Evolutionary conservation across 2,113 vertebrate genomes (phyloP).

Genomic region (Ginglymostoma cirratum): DNA sequence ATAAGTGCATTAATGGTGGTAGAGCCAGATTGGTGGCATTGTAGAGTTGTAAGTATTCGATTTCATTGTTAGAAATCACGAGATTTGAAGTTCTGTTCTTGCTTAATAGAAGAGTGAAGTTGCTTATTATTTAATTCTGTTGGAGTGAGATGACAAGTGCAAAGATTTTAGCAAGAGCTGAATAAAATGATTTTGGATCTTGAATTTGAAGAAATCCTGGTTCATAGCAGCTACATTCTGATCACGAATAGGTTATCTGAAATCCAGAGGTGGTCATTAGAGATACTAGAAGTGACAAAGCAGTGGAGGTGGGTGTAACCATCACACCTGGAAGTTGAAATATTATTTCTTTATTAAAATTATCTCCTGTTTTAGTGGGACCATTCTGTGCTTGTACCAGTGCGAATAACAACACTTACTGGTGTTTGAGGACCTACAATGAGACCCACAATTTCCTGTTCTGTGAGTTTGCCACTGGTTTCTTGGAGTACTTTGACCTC

Average conservation of each 20-base stretch:
- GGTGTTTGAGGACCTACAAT: constrained; percentile 93
- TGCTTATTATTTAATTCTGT: background rate
- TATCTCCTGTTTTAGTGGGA: constrained; percentile 66
- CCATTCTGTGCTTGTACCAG: constrained; percentile 97
- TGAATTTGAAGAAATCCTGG: background rate
- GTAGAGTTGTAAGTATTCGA: background rate
- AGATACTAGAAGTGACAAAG: background rate
- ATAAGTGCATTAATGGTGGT: background rate
- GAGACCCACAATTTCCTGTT: constrained; percentile 97
- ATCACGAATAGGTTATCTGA: background rate
- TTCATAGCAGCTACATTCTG: background rate
- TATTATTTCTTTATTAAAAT: constrained; percentile 34
- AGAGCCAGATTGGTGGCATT: background rate
- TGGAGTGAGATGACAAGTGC: background rate
- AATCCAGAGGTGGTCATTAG: background rate
- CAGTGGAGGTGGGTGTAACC: too few relatives aligned
- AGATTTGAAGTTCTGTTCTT: background rate
- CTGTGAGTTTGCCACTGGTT: constrained; percentile 95
- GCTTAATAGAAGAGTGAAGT: background rate
- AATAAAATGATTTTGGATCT: background rate
- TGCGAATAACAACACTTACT: constrained; percentile 97
- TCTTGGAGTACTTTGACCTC: constrained; percentile 94
- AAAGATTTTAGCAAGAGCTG: background rate
- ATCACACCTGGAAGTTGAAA: background rate
- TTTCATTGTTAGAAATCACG: background rate